Evolutionary conservation across 2,888 invertebrate species (phyloP).

Genomic region (Leucozona laternaria): DNA sequence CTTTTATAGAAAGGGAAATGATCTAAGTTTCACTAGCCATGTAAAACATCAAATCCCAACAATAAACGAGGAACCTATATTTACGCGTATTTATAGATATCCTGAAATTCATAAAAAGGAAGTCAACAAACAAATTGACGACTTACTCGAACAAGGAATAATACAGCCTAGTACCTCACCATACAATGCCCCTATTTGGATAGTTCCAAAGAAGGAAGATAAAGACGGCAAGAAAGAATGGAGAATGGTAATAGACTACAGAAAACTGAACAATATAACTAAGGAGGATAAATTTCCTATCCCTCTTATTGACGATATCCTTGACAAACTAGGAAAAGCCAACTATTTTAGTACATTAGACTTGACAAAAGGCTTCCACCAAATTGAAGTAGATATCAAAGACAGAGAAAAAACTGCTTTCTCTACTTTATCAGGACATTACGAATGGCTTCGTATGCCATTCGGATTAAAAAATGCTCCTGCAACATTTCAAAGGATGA

Average conservation of each 20-base stretch:
- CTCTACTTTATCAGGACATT: constrained; percentile 28
- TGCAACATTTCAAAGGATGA: not conserved
- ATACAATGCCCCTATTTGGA: constrained; percentile 41
- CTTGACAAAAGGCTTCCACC: constrained; percentile 18
- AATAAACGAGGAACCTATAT: constrained; percentile 8
- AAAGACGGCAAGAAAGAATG: constrained; percentile 25
- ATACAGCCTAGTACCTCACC: constrained; percentile 13
- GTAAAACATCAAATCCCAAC: constrained; percentile 22
- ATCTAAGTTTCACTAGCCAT: constrained; percentile 19
- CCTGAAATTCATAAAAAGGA: constrained; percentile 29
- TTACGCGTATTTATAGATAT: constrained; percentile 14
- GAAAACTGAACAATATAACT: constrained; percentile 54
- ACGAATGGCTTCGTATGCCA: not conserved
- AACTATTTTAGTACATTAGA: constrained; percentile 39
- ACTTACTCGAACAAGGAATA: constrained; percentile 50
- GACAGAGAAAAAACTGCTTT: not conserved
- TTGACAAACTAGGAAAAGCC: constrained; percentile 8
- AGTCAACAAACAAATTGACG: constrained; percentile 44
- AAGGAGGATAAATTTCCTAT: constrained; percentile 5
- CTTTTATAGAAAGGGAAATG: constrained; percentile 25
- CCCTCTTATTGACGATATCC: not conserved
- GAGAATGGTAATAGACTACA: constrained; percentile 30
- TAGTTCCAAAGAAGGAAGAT: too few species aligned
- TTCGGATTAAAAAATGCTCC: not conserved
- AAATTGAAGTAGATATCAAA: constrained; percentile 6